phyloP scores from a whole-genome alignment of 2,113 vertebrate species.

The Marmota flaviventris region DNA sequence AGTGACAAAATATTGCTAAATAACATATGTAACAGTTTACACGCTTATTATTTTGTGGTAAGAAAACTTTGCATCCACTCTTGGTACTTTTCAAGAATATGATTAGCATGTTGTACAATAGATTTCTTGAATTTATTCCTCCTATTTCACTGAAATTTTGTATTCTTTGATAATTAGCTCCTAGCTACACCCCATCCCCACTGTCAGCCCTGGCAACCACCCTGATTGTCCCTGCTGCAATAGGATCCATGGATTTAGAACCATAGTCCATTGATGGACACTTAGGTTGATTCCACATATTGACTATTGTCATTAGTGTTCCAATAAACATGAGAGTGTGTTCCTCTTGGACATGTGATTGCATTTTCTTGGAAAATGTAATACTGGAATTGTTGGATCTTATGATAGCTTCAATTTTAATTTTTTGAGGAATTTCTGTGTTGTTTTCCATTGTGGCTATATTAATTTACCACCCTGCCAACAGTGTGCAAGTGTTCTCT shows the following conservation, averaged over 20 bases:
- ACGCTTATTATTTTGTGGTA: not conserved
- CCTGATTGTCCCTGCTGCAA: not conserved
- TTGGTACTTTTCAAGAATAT: not conserved
- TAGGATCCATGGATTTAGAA: not conserved
- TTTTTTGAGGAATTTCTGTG: not conserved
- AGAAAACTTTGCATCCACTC: not conserved
- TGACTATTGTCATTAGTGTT: not conserved
- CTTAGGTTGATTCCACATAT: not conserved
- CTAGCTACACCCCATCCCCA: not conserved
- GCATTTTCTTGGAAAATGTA: not conserved
- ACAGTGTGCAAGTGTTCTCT: too few relatives aligned
- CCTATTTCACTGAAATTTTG: not conserved
- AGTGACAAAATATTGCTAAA: not conserved
- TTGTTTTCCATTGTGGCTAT: not conserved
- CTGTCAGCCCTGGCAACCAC: not conserved
- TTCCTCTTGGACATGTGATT: too few relatives aligned
- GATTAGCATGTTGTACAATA: not conserved
- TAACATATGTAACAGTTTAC: not conserved
- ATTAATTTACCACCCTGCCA: not conserved
- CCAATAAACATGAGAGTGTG: not conserved
- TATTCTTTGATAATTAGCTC: not conserved
- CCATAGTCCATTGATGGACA: not conserved
- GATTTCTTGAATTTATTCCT: not conserved
- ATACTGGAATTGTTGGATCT: not conserved
- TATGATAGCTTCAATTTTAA: not conserved